Conservation (phyloP, 2,797 vertebrate genomes). For the Helostoma temminkii region DNA sequence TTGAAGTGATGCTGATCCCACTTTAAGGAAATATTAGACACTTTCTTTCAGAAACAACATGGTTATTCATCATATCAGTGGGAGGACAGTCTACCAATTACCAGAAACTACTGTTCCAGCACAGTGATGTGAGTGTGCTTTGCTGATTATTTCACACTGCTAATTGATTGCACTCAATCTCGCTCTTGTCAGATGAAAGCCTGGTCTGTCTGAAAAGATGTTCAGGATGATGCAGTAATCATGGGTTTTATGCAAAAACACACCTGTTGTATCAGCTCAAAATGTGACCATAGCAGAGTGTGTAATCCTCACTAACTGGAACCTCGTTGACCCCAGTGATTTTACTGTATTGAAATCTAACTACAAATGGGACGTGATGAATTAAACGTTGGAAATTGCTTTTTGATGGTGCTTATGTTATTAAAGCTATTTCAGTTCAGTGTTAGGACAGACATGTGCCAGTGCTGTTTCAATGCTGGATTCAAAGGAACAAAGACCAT, state of each 20-base stretch:
- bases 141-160: conserved; percentile 50
- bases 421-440: neutral
- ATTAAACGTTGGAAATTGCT: neutral
- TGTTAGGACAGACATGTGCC: neutral
- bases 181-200: conserved; percentile 42
- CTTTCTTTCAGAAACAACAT: conserved; percentile 27
- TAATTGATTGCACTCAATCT: conserved; percentile 60
- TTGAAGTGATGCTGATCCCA: conserved; percentile 42
- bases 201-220: conserved; percentile 17
- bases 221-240: conserved; percentile 18
- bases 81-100: conserved; percentile 65
- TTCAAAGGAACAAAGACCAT: neutral
- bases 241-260: conserved; percentile 18
- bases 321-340: neutral
- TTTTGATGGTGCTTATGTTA: neutral
- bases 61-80: conserved; percentile 57
- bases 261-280: conserved; percentile 6
- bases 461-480: neutral
- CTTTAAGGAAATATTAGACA: conserved; percentile 43
- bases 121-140: conserved; percentile 34
- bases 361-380: neutral
- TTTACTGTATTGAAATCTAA: neutral
- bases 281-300: neutral
- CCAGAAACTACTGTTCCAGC: conserved; percentile 46
- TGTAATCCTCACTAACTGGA: neutral